A percentile compares a stretch with the other conserved stretches of the same genome.
Evolutionary conservation across 2,113 vertebrate species (phyloP).

Genomic region (Tinamus guttatus): DNA sequence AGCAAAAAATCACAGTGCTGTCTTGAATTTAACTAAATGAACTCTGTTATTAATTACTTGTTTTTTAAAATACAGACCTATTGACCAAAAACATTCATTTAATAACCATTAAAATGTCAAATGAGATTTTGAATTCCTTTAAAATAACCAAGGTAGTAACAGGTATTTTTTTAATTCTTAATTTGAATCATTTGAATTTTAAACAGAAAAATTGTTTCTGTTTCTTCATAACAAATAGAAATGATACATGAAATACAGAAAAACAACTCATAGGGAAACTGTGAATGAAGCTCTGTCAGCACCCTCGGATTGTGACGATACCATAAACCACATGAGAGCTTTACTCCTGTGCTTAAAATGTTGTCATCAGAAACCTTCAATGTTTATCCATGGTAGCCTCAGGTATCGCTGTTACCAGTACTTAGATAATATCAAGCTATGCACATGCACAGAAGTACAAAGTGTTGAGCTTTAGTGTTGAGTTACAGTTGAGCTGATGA

Average conservation of each 20-base stretch:
- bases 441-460: background rate
- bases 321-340: background rate
- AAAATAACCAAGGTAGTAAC: background rate
- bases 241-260: background rate
- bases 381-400: background rate
- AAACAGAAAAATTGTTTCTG: background rate
- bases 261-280: background rate
- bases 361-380: slow-evolving; percentile 49
- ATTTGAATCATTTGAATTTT: background rate
- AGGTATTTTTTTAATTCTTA: background rate
- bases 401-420: background rate
- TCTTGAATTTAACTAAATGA: background rate
- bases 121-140: background rate
- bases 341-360: slow-evolving; percentile 19
- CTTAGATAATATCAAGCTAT: slow-evolving; percentile 36
- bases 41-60: background rate
- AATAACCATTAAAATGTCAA: background rate
- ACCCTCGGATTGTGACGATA: background rate
- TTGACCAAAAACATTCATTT: background rate
- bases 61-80: background rate
- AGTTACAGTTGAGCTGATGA: background rate
- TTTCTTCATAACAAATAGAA: slow-evolving; percentile 16
- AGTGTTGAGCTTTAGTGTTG: background rate
- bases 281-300: slow-evolving; percentile 6
- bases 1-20: background rate